phyloP scores from a whole-genome alignment of 2,888 invertebrate genomes.

The Erpobdella octoculata region DNA sequence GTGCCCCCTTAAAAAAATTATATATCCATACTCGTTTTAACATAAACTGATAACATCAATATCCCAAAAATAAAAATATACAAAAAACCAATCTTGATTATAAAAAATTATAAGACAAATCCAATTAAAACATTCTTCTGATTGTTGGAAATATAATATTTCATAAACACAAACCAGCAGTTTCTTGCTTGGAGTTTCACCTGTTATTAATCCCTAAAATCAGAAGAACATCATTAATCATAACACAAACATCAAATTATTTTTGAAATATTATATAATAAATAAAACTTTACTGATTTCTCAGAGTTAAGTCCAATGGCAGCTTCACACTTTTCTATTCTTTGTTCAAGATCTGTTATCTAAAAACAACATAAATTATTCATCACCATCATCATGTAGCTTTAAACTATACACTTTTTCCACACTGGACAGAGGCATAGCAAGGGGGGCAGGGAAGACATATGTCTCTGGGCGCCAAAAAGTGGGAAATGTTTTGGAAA shows the following conservation, averaged over 20 bases:
- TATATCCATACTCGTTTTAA: neutral
- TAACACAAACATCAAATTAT: too few relatives aligned
- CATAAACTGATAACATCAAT: neutral
- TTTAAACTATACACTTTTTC: too few relatives aligned
- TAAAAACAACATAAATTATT: neutral
- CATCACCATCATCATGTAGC: slow-evolving; percentile 9
- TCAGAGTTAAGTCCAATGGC: neutral
- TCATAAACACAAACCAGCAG: neutral
- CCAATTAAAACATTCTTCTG: too few relatives aligned
- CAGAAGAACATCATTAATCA: too few relatives aligned
- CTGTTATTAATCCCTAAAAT: neutral
- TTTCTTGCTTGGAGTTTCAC: slow-evolving; percentile 12
- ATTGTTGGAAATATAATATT: too few relatives aligned
- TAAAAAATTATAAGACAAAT: too few relatives aligned
- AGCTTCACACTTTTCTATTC: slow-evolving; percentile 20
- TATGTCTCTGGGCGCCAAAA: too few relatives aligned
- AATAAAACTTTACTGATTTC: neutral
- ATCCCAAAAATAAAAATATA: neutral
- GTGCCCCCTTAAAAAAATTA: neutral
- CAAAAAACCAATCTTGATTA: neutral
- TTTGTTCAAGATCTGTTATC: slow-evolving; percentile 13
- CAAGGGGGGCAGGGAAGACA: too few relatives aligned
- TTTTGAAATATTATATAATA: too few relatives aligned
- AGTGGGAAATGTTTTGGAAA: too few relatives aligned
- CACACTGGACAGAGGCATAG: too few relatives aligned